Evolutionary conservation across 2,113 vertebrate species (phyloP).

Genomic region (Campylorhamphus procurvoides): DNA sequence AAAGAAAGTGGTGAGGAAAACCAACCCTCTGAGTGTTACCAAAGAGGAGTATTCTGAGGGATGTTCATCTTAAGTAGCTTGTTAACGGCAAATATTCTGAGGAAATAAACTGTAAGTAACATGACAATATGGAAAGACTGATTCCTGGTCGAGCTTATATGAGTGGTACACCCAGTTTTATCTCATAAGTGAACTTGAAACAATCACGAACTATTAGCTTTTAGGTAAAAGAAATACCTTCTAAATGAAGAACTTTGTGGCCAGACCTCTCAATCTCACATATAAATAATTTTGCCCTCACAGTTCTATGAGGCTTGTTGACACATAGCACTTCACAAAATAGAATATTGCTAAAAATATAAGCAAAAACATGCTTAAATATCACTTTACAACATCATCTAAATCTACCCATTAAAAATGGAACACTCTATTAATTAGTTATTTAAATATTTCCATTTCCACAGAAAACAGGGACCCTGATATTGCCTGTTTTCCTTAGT

Average conservation of each 20-base stretch:
- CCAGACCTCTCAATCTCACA: background rate
- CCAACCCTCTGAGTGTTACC: background rate
- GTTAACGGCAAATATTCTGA: background rate
- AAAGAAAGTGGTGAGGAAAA: background rate
- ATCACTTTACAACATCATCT: background rate
- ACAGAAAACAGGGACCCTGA: background rate
- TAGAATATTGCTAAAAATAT: background rate
- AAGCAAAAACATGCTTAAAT: background rate
- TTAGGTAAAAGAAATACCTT: background rate
- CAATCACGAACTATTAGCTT: background rate
- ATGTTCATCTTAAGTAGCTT: background rate
- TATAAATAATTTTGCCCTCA: background rate
- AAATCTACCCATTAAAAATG: background rate
- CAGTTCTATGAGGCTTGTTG: background rate
- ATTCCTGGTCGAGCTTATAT: background rate
- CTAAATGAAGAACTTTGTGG: background rate
- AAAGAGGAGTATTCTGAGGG: background rate
- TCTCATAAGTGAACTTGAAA: background rate
- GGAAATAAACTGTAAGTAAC: background rate
- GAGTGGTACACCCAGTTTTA: background rate
- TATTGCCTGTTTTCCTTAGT: background rate
- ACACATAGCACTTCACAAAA: background rate
- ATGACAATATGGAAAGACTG: background rate
- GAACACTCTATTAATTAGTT: background rate
- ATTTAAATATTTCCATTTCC: background rate